Evolutionary conservation across 2,797 vertebrate species (phyloP).

Genomic region (Gambelia wislizenii): DNA sequence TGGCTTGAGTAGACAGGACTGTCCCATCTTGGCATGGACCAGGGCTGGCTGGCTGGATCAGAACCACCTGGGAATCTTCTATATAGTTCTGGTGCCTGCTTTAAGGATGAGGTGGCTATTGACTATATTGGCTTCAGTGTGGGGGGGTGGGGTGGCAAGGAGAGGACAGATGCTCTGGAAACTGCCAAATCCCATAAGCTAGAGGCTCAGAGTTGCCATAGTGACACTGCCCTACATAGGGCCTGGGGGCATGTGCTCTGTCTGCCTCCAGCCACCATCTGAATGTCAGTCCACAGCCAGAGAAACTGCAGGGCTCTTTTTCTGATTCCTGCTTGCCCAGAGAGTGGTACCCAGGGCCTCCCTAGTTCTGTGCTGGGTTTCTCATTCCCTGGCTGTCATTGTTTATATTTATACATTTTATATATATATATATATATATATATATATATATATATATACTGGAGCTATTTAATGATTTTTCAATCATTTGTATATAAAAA

Average conservation of each 20-base stretch:
- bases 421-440: too few relatives aligned
- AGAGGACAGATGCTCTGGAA: neutral
- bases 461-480: slow-evolving; percentile 68
- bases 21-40: neutral
- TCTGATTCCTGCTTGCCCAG: slow-evolving; percentile 8
- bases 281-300: slow-evolving; percentile 32
- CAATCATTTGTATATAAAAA: slow-evolving; percentile 72
- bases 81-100: slow-evolving; percentile 2
- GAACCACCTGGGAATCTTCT: neutral
- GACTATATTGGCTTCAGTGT: neutral
- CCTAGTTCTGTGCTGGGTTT: neutral
- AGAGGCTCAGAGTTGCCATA: slow-evolving; percentile 20
- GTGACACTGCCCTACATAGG: slow-evolving; percentile 19
- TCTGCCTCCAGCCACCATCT: slow-evolving; percentile 20
- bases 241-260: neutral
- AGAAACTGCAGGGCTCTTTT: neutral
- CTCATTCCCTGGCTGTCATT: slow-evolving; percentile 23
- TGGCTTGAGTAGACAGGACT: slow-evolving; percentile 1
- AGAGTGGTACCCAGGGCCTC: neutral
- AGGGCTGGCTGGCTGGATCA: slow-evolving; percentile 6
- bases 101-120: neutral
- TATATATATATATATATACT: too few relatives aligned
- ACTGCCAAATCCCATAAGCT: slow-evolving; percentile 27
- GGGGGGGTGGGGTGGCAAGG: neutral
- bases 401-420: slow-evolving; percentile 62